These are phyloP conservation scores for Aphidoletes aphidimyza DNA, from an alignment of 2,888 invertebrate species.

Conservation along the genomic window DNA sequence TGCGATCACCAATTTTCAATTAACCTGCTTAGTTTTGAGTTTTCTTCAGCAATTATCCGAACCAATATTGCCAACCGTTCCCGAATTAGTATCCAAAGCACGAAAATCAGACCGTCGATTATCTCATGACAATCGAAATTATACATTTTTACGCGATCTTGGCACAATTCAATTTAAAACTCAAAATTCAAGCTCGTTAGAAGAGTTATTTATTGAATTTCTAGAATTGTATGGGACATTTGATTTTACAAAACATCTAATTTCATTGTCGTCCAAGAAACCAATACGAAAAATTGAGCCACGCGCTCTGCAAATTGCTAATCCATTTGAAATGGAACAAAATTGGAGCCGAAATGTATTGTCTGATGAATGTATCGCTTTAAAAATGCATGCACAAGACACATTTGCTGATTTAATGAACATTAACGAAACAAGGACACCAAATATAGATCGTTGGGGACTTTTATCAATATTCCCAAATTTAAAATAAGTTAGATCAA, in stretches of 20 bases:
- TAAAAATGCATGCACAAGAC: not conserved
- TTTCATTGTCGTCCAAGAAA: slow-evolving; percentile 78
- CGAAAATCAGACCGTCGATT: slow-evolving; percentile 69
- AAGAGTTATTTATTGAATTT: slow-evolving; percentile 78
- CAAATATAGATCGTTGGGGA: slow-evolving; percentile 40
- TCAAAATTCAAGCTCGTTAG: slow-evolving; percentile 69
- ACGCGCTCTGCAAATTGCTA: slow-evolving; percentile 81
- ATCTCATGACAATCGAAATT: slow-evolving; percentile 62
- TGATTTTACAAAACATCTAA: slow-evolving; percentile 78
- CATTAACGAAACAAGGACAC: not conserved
- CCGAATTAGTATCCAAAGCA: not conserved
- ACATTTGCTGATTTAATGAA: slow-evolving; percentile 17
- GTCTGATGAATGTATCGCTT: not conserved
- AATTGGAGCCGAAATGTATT: slow-evolving; percentile 91
- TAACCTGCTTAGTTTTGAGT: slow-evolving; percentile 83
- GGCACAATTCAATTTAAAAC: slow-evolving; percentile 67
- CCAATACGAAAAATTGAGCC: slow-evolving; percentile 76
- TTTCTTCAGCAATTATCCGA: slow-evolving; percentile 77
- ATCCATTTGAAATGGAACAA: slow-evolving; percentile 81
- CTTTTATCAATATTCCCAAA: not conserved
- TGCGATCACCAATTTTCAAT: slow-evolving; percentile 89
- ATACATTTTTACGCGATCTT: slow-evolving; percentile 70
- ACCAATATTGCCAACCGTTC: slow-evolving; percentile 72
- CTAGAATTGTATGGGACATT: slow-evolving; percentile 84
- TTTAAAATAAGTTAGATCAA: not conserved